These are phyloP conservation scores for Campaea margaritaria DNA, from an alignment of 2,888 invertebrate genomes.

Conservation along the genomic window DNA sequence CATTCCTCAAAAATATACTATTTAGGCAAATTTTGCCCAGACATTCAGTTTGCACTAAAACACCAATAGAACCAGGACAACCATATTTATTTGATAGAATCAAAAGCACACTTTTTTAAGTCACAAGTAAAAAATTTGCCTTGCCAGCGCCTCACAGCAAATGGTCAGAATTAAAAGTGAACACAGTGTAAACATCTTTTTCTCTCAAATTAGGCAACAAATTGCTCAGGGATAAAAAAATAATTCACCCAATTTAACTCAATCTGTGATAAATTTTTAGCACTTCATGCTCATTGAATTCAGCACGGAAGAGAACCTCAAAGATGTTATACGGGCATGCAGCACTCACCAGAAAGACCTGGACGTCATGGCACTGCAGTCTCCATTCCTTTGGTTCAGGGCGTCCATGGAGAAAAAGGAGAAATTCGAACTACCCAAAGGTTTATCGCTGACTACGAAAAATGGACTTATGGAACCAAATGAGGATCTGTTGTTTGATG, in stretches of 20 bases:
- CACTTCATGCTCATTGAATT: constrained; percentile 92
- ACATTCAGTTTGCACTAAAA: no score
- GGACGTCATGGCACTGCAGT: constrained; percentile 87
- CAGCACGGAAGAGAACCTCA: constrained; percentile 78
- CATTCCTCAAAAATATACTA: no score
- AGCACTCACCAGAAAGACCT: constrained; percentile 84
- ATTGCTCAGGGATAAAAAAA: no score
- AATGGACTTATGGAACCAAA: constrained; percentile 77
- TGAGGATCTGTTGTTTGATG: constrained; percentile 72
- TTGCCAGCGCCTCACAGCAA: no score
- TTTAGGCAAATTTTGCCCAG: no score
- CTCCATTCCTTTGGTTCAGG: constrained; percentile 91
- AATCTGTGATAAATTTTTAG: constrained; percentile 65
- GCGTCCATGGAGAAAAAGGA: constrained; percentile 67
- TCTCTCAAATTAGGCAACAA: no score
- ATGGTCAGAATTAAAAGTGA: no score
- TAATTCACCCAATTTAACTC: background rate
- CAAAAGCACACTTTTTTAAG: no score
- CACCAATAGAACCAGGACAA: no score
- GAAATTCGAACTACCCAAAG: constrained; percentile 41
- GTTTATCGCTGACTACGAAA: constrained; percentile 52
- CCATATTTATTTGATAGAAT: no score
- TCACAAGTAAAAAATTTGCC: no score
- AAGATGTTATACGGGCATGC: constrained; percentile 83
- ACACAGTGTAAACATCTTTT: no score